Percentiles rank a stretch among this genome's conserved stretches.
These are phyloP conservation scores for Sarcophaga rosellei DNA, from an alignment of 2,888 invertebrate genomes.

Conservation along the genomic window DNA sequence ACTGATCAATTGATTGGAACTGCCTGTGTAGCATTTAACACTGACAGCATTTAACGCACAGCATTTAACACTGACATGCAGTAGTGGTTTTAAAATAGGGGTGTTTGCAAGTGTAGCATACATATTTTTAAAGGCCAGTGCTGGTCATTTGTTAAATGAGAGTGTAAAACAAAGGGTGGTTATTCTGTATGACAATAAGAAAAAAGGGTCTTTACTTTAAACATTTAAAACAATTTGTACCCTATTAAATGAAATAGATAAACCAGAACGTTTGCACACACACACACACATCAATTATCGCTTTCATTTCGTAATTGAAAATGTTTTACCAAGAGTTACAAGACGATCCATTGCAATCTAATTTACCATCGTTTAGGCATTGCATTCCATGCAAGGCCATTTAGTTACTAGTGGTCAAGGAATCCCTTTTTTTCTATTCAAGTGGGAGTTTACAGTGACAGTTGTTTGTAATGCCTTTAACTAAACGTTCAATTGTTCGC, in stretches of 20 bases:
- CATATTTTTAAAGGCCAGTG: constrained; percentile 36
- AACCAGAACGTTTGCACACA: not conserved
- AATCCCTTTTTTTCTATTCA: constrained; percentile 13
- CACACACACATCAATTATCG: constrained; percentile 60
- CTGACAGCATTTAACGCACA: too few relatives aligned
- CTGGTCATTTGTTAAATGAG: constrained; percentile 26
- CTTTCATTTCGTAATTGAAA: constrained; percentile 38
- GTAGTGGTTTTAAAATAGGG: not conserved
- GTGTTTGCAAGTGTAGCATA: not conserved
- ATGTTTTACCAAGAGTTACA: constrained; percentile 19
- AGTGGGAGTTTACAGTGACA: constrained; percentile 51
- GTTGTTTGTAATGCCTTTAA: constrained; percentile 42
- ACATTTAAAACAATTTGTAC: constrained; percentile 38
- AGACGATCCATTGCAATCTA: not conserved
- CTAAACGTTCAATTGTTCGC: not conserved
- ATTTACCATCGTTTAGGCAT: not conserved
- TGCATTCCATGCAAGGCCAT: not conserved
- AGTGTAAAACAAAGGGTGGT: constrained; percentile 52
- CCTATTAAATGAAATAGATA: constrained; percentile 33
- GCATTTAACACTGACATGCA: not conserved
- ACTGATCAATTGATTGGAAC: constrained; percentile 66
- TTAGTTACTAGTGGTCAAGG: constrained; percentile 10
- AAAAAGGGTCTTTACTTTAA: constrained; percentile 35
- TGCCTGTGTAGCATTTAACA: constrained; percentile 21
- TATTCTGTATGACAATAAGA: constrained; percentile 37